Conservation (phyloP, 2,797 vertebrate genomes). For the Hozukius guyotensis region DNA sequence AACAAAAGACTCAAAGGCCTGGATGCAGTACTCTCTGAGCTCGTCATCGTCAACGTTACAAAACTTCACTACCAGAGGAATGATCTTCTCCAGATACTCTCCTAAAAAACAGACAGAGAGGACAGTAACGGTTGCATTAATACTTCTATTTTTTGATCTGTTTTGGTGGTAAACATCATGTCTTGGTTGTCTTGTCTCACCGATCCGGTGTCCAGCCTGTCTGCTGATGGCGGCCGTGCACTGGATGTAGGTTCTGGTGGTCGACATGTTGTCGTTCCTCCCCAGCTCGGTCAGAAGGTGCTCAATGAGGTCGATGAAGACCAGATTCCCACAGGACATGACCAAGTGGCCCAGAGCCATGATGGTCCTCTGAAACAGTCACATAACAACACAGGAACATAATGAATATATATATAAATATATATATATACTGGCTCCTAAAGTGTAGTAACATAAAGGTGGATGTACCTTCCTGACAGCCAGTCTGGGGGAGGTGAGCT, state of each 20-base stretch:
- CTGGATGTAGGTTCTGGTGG: conserved; percentile 98
- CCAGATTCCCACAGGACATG: conserved; percentile 98
- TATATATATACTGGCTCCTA: not conserved
- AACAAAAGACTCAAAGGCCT: conserved; percentile 99
- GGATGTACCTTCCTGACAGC: conserved; percentile 91
- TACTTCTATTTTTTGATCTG: no score
- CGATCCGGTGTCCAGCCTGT: conserved; percentile 97
- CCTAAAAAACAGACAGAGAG: conserved; percentile 71
- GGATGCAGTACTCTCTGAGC: conserved; percentile 98
- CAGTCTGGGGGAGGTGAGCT: conserved; percentile 97
- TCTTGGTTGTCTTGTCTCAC: conserved; percentile 78
- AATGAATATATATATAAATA: not conserved
- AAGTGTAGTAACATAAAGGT: no score
- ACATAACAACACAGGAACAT: not conserved
- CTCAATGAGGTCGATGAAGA: conserved; percentile 98
- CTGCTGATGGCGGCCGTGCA: conserved; percentile 99
- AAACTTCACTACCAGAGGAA: conserved; percentile 98
- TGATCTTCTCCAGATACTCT: conserved; percentile 97
- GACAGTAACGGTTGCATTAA: no score
- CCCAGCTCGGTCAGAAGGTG: conserved; percentile 96
- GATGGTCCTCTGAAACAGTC: conserved; percentile 80
- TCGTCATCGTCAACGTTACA: conserved; percentile 98
- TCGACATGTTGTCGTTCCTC: conserved; percentile 98
- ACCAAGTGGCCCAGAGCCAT: conserved; percentile 99
- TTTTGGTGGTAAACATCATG: no score